Evolutionary conservation across 2,888 invertebrate species (phyloP).

Genomic region (Tetheella fluctuosa): DNA sequence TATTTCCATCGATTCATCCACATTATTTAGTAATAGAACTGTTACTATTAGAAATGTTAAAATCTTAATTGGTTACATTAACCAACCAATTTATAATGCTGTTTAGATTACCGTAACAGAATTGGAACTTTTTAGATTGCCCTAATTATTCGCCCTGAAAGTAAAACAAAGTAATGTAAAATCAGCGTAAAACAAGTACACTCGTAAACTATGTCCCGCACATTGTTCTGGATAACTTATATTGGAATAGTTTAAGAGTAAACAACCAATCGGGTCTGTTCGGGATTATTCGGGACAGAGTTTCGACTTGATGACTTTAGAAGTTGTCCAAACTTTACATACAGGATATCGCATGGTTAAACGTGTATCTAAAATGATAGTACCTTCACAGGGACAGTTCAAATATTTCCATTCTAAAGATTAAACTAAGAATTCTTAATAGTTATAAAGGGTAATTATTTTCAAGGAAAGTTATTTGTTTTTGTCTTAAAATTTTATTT

Average conservation of each 20-base stretch:
- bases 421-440: background rate
- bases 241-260: conserved; percentile 68
- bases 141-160: background rate
- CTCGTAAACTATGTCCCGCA: conserved; percentile 48
- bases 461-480: too few relatives aligned
- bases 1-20: conserved; percentile 14
- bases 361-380: background rate
- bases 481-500: background rate
- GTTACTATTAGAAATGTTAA: background rate
- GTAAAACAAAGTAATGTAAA: background rate
- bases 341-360: background rate
- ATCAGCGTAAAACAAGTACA: conserved; percentile 19
- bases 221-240: conserved; percentile 84
- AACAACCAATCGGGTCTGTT: conserved; percentile 45
- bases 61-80: background rate
- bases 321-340: background rate
- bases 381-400: background rate
- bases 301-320: conserved; percentile 18
- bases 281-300: conserved; percentile 30
- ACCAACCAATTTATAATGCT: background rate
- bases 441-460: background rate
- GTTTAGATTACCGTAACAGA: background rate
- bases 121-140: background rate
- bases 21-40: background rate
- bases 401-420: background rate